phyloP scores from a whole-genome alignment of 2,888 invertebrate species.

The Alsophila aescularia region DNA sequence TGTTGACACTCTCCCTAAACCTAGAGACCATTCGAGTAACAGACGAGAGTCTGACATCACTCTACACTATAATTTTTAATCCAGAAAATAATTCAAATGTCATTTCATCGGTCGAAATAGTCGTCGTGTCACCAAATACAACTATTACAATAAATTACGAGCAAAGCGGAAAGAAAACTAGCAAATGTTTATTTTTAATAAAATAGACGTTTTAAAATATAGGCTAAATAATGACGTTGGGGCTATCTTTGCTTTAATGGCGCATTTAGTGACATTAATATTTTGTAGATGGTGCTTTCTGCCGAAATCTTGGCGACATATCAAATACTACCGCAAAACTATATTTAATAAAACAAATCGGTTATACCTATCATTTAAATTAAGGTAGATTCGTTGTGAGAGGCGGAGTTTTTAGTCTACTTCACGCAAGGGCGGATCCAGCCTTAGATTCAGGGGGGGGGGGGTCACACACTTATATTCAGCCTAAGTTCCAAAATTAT shows the following conservation, averaged over 20 bases:
- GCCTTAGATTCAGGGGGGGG: no score
- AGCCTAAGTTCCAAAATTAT: no score
- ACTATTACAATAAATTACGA: slow-evolving; percentile 43
- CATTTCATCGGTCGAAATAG: slow-evolving; percentile 35
- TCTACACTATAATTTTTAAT: neutral
- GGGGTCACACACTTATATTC: no score
- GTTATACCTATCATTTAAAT: slow-evolving; percentile 50
- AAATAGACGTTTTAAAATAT: slow-evolving; percentile 56
- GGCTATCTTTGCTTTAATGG: slow-evolving; percentile 66
- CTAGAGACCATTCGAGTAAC: neutral
- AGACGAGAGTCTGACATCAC: neutral
- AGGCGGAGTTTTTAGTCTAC: slow-evolving; percentile 13
- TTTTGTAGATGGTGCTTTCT: slow-evolving; percentile 62
- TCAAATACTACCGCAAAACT: slow-evolving; percentile 65
- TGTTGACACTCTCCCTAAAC: neutral
- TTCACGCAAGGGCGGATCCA: no score
- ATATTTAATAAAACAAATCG: slow-evolving; percentile 62
- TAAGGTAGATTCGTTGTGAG: slow-evolving; percentile 41
- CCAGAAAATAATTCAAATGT: neutral
- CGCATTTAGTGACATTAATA: slow-evolving; percentile 68
- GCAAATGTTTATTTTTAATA: slow-evolving; percentile 45
- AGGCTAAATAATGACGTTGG: slow-evolving; percentile 59
- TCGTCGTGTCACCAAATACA: slow-evolving; percentile 37
- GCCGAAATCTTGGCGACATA: slow-evolving; percentile 70
- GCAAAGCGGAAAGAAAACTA: slow-evolving; percentile 40